Conservation (phyloP, 37 sponge, comb jelly and placozoan genomes). For the Spongilla lacustris region DNA sequence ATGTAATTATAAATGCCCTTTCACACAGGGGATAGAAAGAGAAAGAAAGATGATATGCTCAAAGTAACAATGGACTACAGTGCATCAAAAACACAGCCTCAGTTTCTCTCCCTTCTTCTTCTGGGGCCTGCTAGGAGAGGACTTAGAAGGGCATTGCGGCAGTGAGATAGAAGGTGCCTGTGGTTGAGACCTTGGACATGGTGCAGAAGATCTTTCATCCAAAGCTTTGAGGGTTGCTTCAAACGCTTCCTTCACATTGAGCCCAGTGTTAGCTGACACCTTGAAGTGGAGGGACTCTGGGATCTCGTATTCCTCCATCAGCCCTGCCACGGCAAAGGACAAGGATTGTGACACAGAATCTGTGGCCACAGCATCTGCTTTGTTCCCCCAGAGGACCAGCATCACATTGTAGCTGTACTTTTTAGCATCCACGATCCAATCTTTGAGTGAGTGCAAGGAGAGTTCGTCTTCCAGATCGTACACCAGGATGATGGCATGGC, state of each 20-base stretch:
- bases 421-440: constrained; percentile 9
- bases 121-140: too few relatives aligned
- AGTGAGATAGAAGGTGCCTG: too few relatives aligned
- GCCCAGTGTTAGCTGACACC: constrained; percentile 7
- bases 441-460: background rate
- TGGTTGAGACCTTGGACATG: too few relatives aligned
- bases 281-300: constrained; percentile 5
- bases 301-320: constrained; percentile 4
- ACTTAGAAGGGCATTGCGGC: too few relatives aligned
- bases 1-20: too few relatives aligned
- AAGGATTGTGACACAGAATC: background rate
- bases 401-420: background rate
- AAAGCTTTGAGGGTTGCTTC: background rate
- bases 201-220: too few relatives aligned
- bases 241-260: background rate
- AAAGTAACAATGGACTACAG: too few relatives aligned
- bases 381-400: constrained; percentile 13
- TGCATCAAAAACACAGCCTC: too few relatives aligned
- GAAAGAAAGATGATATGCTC: too few relatives aligned
- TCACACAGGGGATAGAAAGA: too few relatives aligned
- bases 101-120: too few relatives aligned
- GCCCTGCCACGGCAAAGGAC: background rate
- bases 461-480: background rate
- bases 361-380: background rate
- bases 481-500: constrained; percentile 21